A percentile compares a stretch with the other conserved stretches of the same genome.
Conservation (phyloP, 92 coral and sea anemone genomes). For the Palythoa caribaeorum region DNA sequence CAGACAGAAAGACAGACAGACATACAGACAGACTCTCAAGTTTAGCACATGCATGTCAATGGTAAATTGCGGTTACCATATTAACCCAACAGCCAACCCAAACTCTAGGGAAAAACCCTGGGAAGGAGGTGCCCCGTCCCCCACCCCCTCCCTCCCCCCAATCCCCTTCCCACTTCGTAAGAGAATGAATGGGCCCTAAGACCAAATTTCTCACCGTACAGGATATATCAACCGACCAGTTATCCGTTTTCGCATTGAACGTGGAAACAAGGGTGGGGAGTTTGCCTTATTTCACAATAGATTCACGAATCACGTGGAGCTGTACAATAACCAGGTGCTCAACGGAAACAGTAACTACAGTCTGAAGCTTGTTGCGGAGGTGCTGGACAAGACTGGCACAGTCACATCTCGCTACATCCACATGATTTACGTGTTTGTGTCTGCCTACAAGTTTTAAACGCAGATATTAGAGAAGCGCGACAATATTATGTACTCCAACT, state of each 20-base stretch:
- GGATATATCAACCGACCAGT: not conserved
- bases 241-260: conserved; percentile 14
- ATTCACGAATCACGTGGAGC: conserved; percentile 10
- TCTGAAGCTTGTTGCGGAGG: conserved; percentile 21
- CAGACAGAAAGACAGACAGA: too few relatives aligned
- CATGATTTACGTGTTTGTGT: conserved; percentile 22
- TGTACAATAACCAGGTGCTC: not conserved
- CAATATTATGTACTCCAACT: too few relatives aligned
- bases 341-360: not conserved
- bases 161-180: too few relatives aligned
- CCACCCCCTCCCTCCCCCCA: too few relatives aligned
- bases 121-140: too few relatives aligned
- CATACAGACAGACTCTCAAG: too few relatives aligned
- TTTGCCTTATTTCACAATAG: conserved; percentile 6
- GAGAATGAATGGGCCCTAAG: too few relatives aligned
- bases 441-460: conserved; percentile 2
- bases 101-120: too few relatives aligned
- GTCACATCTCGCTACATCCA: conserved; percentile 11
- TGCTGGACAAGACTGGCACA: not conserved
- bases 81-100: too few relatives aligned
- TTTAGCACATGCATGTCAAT: too few relatives aligned
- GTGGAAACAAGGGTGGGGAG: conserved; percentile 15
- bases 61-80: too few relatives aligned
- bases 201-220: not conserved
- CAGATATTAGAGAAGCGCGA: too few relatives aligned